phyloP scores from a whole-genome alignment of 1,140 invertebrate genomes.

The Cydia pomonella region DNA sequence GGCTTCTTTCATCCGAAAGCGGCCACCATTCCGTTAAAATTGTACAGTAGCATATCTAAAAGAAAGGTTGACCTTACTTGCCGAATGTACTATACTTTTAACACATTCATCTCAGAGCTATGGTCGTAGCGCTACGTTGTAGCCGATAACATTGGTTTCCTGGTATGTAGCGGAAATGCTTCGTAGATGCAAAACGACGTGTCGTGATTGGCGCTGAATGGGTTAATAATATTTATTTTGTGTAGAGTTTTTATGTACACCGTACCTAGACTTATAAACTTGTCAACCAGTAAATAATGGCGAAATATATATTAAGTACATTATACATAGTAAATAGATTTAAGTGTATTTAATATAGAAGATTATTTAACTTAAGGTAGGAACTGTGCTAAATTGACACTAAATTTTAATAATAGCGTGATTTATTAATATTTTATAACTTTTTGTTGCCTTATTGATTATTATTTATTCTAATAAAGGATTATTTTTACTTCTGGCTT shows the following conservation, averaged over 20 bases:
- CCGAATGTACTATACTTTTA: no score
- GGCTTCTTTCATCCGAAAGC: no score
- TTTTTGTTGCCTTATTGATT: slow-evolving; percentile 27
- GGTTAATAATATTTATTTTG: no score
- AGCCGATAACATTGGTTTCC: no score
- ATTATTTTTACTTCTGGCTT: slow-evolving; percentile 19
- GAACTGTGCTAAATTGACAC: slow-evolving; percentile 24
- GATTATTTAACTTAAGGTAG: neutral
- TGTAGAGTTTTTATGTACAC: neutral
- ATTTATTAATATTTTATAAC: slow-evolving; percentile 39
- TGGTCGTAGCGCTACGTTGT: no score
- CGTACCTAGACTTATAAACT: neutral
- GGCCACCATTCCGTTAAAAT: no score
- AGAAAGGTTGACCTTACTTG: no score
- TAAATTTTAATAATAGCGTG: slow-evolving; percentile 38
- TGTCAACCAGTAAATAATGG: neutral
- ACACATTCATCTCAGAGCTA: no score
- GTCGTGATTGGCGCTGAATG: no score
- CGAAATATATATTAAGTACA: neutral
- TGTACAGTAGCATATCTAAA: no score
- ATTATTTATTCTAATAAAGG: slow-evolving; percentile 31
- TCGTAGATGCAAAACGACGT: no score
- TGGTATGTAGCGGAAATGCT: no score
- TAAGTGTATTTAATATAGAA: slow-evolving; percentile 18
- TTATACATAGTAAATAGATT: neutral